These are phyloP conservation scores for Tuberolachnus salignus DNA, from an alignment of 2,888 invertebrate species.

Conservation along the genomic window DNA sequence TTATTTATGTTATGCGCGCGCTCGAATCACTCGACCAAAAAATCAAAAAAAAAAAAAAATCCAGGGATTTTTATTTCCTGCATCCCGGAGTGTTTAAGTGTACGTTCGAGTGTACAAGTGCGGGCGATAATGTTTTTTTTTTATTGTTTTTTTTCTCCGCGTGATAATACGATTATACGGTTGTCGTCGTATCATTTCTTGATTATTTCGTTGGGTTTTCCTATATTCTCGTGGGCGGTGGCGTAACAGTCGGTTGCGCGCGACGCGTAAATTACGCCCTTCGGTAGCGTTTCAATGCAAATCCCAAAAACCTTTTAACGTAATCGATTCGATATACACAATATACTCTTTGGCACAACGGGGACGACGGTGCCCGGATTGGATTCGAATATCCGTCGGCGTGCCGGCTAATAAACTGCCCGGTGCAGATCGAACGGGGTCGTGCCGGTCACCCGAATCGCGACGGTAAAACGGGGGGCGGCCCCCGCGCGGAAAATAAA, in stretches of 20 bases:
- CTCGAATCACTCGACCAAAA: too few species aligned
- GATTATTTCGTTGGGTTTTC: too few species aligned
- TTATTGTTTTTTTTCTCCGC: too few species aligned
- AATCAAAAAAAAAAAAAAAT: too few species aligned
- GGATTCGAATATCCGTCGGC: neutral
- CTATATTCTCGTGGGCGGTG: too few species aligned
- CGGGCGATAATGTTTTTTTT: too few species aligned
- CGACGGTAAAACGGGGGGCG: slow-evolving; percentile 3
- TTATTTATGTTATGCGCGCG: too few species aligned
- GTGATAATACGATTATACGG: too few species aligned
- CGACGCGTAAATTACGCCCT: neutral
- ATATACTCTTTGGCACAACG: neutral
- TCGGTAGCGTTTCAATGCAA: neutral
- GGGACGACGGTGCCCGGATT: neutral
- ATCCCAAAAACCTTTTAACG: slow-evolving; percentile 39
- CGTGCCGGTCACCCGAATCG: neutral
- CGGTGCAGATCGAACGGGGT: neutral
- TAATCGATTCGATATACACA: slow-evolving; percentile 20
- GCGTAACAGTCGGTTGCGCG: neutral
- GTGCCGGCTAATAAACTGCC: slow-evolving; percentile 27
- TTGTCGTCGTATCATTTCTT: too few species aligned
- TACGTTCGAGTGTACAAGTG: too few species aligned
- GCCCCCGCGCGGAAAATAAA: neutral
- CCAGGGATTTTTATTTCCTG: too few species aligned
- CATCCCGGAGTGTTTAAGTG: too few species aligned